Evolutionary conservation across 2,797 vertebrate genomes (phyloP).

Genomic region (Tauraco hartlaubi): DNA sequence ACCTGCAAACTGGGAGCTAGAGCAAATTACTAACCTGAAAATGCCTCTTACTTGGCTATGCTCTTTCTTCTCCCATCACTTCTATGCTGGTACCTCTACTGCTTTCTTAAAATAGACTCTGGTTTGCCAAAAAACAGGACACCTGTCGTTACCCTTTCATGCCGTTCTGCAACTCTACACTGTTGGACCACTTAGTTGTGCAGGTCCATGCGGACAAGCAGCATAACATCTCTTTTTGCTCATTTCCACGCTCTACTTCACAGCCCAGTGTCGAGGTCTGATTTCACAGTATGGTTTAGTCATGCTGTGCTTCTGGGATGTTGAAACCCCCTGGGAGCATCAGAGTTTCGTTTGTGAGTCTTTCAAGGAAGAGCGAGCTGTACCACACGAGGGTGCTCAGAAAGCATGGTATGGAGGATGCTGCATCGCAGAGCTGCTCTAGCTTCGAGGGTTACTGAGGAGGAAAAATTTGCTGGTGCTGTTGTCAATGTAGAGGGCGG

Average conservation of each 20-base stretch:
- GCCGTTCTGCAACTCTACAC: neutral
- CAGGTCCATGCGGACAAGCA: accelerated
- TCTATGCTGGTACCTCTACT: neutral
- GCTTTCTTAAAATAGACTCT: neutral
- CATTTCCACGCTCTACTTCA: neutral
- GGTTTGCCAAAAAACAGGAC: neutral
- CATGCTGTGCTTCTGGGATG: neutral
- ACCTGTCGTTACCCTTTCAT: accelerated
- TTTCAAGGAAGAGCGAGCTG: neutral
- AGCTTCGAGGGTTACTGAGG: neutral
- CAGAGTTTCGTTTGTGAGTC: neutral
- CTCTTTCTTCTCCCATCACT: neutral
- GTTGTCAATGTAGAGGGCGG: neutral
- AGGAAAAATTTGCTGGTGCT: neutral
- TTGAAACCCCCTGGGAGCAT: neutral
- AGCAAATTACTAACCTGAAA: neutral
- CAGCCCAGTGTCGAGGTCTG: neutral
- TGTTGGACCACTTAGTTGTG: accelerated
- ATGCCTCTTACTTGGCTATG: neutral
- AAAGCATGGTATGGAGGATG: neutral
- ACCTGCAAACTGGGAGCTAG: neutral
- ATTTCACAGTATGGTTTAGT: neutral
- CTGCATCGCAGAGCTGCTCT: neutral
- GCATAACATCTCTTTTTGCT: neutral
- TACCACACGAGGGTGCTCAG: conserved; percentile 27